Evolutionary conservation across 1,140 invertebrate species (phyloP).

Genomic region (Bombus confusus): DNA sequence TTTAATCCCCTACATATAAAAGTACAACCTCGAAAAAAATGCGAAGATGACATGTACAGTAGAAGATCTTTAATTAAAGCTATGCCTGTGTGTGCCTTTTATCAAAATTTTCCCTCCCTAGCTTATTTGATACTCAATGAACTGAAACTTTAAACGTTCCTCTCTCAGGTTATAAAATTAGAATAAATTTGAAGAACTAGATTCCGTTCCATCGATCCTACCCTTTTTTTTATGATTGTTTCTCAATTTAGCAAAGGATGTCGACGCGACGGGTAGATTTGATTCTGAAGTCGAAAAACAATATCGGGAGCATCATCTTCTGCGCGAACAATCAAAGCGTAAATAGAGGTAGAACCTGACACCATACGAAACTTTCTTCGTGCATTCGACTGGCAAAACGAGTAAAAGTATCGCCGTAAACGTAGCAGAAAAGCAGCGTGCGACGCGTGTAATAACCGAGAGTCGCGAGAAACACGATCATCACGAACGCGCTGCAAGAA

Average conservation of each 20-base stretch:
- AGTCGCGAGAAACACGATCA: conserved; percentile 14
- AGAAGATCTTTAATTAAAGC: background rate
- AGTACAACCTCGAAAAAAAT: background rate
- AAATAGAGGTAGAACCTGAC: background rate
- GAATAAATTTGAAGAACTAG: too few species aligned
- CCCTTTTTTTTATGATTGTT: too few species aligned
- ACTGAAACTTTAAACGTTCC: too few species aligned
- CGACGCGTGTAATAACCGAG: conserved; percentile 3
- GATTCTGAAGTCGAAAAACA: too few species aligned
- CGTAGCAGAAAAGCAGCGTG: conserved; percentile 30
- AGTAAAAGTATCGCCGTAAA: conserved; percentile 33
- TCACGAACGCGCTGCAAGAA: conserved; percentile 2
- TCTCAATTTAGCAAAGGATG: background rate
- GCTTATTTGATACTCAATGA: background rate
- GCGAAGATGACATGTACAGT: background rate
- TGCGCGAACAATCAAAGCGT: background rate
- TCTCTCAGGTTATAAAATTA: too few species aligned
- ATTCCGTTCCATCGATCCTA: too few species aligned
- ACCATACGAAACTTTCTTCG: conserved; percentile 12
- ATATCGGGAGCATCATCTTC: background rate
- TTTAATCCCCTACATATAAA: background rate
- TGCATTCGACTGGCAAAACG: conserved; percentile 13
- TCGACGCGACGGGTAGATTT: background rate
- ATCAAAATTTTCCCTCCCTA: too few species aligned
- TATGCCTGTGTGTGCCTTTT: background rate